Evolutionary conservation across 2,797 vertebrate species (phyloP).

Genomic region (Acipenser transmontanus): DNA sequence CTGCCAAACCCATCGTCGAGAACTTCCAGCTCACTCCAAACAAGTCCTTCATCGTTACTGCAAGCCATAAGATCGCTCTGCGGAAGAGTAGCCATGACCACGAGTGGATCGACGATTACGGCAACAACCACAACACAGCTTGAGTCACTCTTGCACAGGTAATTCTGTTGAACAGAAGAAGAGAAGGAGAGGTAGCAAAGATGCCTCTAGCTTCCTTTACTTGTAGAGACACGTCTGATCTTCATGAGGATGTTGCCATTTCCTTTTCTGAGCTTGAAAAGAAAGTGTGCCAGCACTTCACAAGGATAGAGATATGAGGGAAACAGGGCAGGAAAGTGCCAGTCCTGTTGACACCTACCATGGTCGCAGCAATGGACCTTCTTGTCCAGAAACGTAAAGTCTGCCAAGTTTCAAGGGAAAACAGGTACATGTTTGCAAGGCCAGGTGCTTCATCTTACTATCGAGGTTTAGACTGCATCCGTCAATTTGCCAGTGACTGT

Average conservation of each 20-base stretch:
- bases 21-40: too few relatives aligned
- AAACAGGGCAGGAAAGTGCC: slow-evolving; percentile 29
- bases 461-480: slow-evolving; percentile 22
- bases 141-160: slow-evolving; percentile 22
- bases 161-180: slow-evolving; percentile 26
- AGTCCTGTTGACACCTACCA: slow-evolving; percentile 28
- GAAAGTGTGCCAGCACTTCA: slow-evolving; percentile 22
- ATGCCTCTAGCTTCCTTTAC: slow-evolving; percentile 21
- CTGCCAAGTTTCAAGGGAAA: background rate
- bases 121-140: too few relatives aligned
- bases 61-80: too few relatives aligned
- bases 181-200: slow-evolving; percentile 23
- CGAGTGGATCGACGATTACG: too few relatives aligned
- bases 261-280: slow-evolving; percentile 22
- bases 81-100: too few relatives aligned
- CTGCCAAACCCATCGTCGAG: too few relatives aligned
- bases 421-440: slow-evolving; percentile 8
- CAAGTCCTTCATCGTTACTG: too few relatives aligned
- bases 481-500: slow-evolving; percentile 18
- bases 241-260: slow-evolving; percentile 23
- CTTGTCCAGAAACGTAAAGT: slow-evolving; percentile 13
- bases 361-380: slow-evolving; percentile 19
- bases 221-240: slow-evolving; percentile 12
- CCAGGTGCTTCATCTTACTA: slow-evolving; percentile 19
- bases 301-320: slow-evolving; percentile 23